phyloP scores from a whole-genome alignment of 2,113 vertebrate genomes.

The Dermatemys mawii region DNA sequence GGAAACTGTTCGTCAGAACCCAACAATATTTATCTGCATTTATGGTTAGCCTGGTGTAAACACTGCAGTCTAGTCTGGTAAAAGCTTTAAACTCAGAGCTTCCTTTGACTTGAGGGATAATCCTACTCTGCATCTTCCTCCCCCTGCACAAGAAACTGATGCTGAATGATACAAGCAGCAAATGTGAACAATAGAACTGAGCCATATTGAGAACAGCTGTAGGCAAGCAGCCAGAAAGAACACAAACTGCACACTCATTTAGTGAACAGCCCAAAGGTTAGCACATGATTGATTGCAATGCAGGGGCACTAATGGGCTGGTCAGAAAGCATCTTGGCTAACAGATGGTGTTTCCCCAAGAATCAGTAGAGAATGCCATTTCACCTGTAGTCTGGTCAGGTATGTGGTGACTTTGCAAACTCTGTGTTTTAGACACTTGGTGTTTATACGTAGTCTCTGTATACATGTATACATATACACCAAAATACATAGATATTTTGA shows the following conservation, averaged over 20 bases:
- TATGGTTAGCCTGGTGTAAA: neutral
- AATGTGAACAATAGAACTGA: neutral
- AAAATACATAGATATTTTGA: neutral
- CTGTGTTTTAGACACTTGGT: neutral
- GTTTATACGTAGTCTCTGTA: too few relatives aligned
- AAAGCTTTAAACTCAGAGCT: neutral
- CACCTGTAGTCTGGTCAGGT: neutral
- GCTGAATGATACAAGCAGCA: neutral
- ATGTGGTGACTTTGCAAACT: neutral
- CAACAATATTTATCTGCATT: neutral
- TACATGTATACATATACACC: too few relatives aligned
- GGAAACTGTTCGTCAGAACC: neutral
- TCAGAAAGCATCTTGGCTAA: neutral
- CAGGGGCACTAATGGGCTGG: neutral
- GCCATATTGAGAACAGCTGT: neutral
- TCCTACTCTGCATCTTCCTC: neutral
- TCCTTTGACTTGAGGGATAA: neutral
- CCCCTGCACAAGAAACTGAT: neutral
- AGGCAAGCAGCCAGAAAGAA: neutral
- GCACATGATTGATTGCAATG: fast-evolving
- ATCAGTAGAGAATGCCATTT: neutral
- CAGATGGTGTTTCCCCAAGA: neutral
- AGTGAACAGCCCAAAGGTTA: neutral
- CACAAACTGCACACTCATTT: too few relatives aligned
- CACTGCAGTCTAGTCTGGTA: neutral